phyloP scores from a whole-genome alignment of 2,797 vertebrate genomes.

The Salmo trutta region DNA sequence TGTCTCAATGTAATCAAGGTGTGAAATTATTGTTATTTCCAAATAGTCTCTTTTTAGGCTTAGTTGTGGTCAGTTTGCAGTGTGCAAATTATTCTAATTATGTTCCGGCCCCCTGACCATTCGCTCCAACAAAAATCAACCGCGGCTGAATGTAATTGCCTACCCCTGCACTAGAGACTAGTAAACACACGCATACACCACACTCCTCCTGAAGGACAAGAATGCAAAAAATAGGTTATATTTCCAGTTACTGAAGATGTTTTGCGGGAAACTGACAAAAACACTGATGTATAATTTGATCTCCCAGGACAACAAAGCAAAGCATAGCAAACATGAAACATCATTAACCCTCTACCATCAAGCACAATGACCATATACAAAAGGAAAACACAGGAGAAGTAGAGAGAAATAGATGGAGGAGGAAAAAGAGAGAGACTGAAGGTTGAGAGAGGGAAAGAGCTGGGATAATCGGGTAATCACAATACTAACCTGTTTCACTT shows the following conservation, averaged over 20 bases:
- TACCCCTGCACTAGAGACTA: background rate
- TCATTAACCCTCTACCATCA: slow-evolving; percentile 11
- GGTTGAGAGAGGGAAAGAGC: slow-evolving; percentile 11
- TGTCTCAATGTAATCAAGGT: too few relatives aligned
- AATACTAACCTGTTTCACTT: slow-evolving; percentile 93
- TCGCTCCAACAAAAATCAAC: too few relatives aligned
- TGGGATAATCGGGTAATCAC: slow-evolving; percentile 28
- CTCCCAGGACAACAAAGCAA: background rate
- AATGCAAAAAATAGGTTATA: too few relatives aligned
- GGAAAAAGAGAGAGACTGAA: slow-evolving; percentile 13
- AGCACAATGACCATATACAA: slow-evolving; percentile 4
- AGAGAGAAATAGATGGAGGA: slow-evolving; percentile 19
- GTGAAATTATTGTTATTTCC: too few relatives aligned
- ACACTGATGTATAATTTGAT: background rate
- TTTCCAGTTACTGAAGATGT: background rate
- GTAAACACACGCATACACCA: background rate
- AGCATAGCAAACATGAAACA: background rate
- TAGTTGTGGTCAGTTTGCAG: too few relatives aligned
- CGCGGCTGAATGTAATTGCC: background rate
- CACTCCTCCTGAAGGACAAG: slow-evolving; percentile 15
- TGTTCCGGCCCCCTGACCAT: too few relatives aligned
- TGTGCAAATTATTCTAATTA: too few relatives aligned
- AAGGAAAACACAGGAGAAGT: background rate
- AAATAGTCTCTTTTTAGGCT: too few relatives aligned
- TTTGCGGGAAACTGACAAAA: background rate